Evolutionary conservation across 2,797 vertebrate species (phyloP), one percentile per base, ranked within the genome.

Genomic region (Anguilla pacifica): DNA sequence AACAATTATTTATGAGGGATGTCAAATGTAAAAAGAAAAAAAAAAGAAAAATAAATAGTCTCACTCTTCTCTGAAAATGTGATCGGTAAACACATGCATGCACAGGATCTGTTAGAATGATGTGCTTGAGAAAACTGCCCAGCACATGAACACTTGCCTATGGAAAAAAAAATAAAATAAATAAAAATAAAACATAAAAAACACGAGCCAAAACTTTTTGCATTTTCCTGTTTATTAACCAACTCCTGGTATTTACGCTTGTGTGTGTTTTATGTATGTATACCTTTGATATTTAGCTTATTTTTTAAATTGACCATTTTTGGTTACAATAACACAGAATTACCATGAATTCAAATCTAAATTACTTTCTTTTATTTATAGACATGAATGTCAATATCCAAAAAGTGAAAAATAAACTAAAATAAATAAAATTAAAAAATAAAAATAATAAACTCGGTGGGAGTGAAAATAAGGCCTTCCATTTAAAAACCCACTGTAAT

Each of bases 281-380:
- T 89, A 93, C 90, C 89, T 88, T 92, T 90, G 49, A 87, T 91
- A 93, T 94, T 92, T 92, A 91, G 90, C 92, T 92, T 92, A 91
- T 87, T 91, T 89, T 91, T 92, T 94, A 89, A 87, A 90, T 89
- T 89, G 86, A 92, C 91, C 91, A 77, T 93, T 92, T 94, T 94
- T 95, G 94, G 93, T 95, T 95, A 96, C 93, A 95, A 92, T 95
- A 93, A 96, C 93, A 96, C 93, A 93, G 91, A 95, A 93, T 94
- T 92, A 95, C 90, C 93, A 95, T 93, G 91, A 91, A 90, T 90
- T 93, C 93, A 91, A 92, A 92, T 94, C 95, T 95, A 94, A 94
- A 94, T 93, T 89, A 93, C 85, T 81, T 90, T 92, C 90, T 90
- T 94, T 93, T 92, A 93, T 92, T 95, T 93, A 94, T 94, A 95